Evolutionary conservation across 2,113 vertebrate species (phyloP).

Genomic region (Rhynchomys soricoides): DNA sequence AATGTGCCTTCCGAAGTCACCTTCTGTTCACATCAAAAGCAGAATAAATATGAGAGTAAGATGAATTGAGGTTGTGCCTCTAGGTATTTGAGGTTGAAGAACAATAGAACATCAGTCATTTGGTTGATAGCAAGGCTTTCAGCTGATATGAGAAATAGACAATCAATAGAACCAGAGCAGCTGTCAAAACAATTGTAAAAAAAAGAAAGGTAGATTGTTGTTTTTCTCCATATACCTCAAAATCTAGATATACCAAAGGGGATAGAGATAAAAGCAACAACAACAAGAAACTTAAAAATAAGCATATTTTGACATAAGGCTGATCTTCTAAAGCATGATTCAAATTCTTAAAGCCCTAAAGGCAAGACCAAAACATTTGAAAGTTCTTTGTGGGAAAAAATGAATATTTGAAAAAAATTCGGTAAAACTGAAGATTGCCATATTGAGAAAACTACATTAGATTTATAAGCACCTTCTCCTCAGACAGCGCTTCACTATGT

Average conservation of each 20-base stretch:
- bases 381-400: not conserved
- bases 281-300: not conserved
- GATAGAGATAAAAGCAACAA: not conserved
- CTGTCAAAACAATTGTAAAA: not conserved
- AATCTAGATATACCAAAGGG: not conserved
- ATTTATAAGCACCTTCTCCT: not conserved
- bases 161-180: not conserved
- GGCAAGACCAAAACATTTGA: not conserved
- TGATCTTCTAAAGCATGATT: not conserved
- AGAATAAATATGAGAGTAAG: slow-evolving; percentile 42
- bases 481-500: not conserved
- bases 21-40: slow-evolving; percentile 47
- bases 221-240: not conserved
- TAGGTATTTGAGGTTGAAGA: not conserved
- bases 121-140: slow-evolving; percentile 25
- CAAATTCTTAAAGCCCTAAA: not conserved
- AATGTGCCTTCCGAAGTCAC: not conserved
- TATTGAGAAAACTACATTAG: not conserved
- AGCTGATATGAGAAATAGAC: not conserved
- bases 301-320: not conserved
- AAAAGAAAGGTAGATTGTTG: not conserved
- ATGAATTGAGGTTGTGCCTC: slow-evolving; percentile 4
- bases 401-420: not conserved
- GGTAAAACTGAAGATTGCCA: not conserved
- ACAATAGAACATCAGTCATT: not conserved